Percentiles rank a stretch among this genome's conserved stretches.
These are phyloP conservation scores for Drosophila nannoptera DNA, from an alignment of 1,140 invertebrate species.

Conservation along the genomic window DNA sequence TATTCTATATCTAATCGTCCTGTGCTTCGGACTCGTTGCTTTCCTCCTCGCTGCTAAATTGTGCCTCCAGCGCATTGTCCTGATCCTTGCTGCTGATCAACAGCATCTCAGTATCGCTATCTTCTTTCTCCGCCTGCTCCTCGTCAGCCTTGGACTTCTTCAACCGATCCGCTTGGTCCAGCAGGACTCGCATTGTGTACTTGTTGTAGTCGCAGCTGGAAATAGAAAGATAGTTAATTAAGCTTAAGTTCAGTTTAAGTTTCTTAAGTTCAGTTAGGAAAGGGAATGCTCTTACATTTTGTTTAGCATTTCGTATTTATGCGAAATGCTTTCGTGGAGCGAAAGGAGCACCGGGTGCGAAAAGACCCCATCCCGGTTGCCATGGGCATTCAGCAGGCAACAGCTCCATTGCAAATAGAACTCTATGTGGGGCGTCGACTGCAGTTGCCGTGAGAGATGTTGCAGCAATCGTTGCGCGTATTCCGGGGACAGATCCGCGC, in stretches of 20 bases:
- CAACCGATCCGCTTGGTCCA: conserved; percentile 80
- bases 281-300: conserved; percentile 88
- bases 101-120: conserved; percentile 69
- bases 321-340: conserved; percentile 89
- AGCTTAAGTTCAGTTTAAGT: neutral
- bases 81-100: conserved; percentile 47
- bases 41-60: conserved; percentile 48
- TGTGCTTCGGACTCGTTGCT: conserved; percentile 34
- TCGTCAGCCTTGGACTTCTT: conserved; percentile 6
- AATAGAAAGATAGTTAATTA: conserved; percentile 39
- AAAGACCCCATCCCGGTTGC: conserved; percentile 79
- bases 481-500: conserved; percentile 84
- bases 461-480: conserved; percentile 88
- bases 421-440: conserved; percentile 89
- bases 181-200: conserved; percentile 85
- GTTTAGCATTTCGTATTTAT: conserved; percentile 89
- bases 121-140: conserved; percentile 6
- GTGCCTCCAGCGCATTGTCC: conserved; percentile 19
- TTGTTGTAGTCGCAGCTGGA: conserved; percentile 90
- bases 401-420: conserved; percentile 92
- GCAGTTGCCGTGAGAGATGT: conserved; percentile 86
- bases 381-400: conserved; percentile 83
- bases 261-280: neutral
- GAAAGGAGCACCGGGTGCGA: conserved; percentile 84
- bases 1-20: conserved; percentile 15